Conservation (phyloP, 2,113 vertebrate species). For the Mormyrus iriodes region DNA sequence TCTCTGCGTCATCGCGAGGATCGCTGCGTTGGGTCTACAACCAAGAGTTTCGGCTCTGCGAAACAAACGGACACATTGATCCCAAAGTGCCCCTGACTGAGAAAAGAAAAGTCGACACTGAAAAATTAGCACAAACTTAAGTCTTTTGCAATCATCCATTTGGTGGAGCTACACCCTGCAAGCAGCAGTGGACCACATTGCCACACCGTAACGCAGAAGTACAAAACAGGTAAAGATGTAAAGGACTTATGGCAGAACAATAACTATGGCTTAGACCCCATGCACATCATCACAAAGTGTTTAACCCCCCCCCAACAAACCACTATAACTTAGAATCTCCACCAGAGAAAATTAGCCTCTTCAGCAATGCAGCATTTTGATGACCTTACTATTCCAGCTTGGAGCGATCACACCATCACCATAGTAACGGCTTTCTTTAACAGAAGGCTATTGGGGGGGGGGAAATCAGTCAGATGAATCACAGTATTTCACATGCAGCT, state of each 20-base stretch:
- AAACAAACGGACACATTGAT: background rate
- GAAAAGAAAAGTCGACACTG: background rate
- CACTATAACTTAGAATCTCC: background rate
- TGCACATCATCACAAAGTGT: background rate
- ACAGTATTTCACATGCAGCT: constrained; percentile 21
- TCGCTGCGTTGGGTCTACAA: background rate
- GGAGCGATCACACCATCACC: constrained; percentile 35
- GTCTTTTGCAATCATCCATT: background rate
- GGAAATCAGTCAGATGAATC: constrained; percentile 40
- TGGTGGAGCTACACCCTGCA: background rate
- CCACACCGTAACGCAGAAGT: background rate
- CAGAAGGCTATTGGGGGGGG: constrained; percentile 24
- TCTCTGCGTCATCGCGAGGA: background rate
- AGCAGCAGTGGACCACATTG: background rate
- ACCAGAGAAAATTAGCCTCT: constrained; percentile 22
- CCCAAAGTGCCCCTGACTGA: background rate
- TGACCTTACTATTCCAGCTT: constrained; percentile 36
- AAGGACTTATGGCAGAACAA: background rate
- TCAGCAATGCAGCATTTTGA: constrained; percentile 38
- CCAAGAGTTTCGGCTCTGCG: background rate
- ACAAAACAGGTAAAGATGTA: background rate
- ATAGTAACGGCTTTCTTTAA: constrained; percentile 51
- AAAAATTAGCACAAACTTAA: background rate
- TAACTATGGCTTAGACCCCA: background rate
- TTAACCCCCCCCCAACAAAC: background rate